These are phyloP conservation scores for Dicyrtomina minuta DNA, from an alignment of 2,888 invertebrate species.

Conservation along the genomic window DNA sequence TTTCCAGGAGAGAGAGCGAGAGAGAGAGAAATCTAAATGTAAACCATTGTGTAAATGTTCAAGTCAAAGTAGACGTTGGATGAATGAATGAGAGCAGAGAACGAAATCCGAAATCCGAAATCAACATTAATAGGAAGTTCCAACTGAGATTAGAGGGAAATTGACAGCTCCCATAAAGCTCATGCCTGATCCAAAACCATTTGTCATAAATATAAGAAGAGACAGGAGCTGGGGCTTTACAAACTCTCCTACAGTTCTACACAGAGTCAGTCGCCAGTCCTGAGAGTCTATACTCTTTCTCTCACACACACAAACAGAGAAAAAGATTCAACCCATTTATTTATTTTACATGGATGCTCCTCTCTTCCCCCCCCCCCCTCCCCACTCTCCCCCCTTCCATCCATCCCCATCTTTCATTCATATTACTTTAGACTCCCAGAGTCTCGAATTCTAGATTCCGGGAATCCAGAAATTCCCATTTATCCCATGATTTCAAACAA, in stretches of 20 bases:
- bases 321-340: no score
- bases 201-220: slow-evolving; percentile 23
- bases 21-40: no score
- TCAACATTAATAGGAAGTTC: slow-evolving; percentile 20
- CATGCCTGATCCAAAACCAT: slow-evolving; percentile 10
- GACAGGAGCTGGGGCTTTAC: no score
- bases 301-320: not conserved
- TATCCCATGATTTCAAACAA: slow-evolving; percentile 19
- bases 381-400: not conserved
- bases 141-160: slow-evolving; percentile 13
- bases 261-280: not conserved
- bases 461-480: no score
- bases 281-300: not conserved
- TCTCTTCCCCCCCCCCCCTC: not conserved
- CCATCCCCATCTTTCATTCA: not conserved
- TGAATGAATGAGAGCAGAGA: not conserved
- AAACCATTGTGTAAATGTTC: no score
- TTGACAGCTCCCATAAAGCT: not conserved
- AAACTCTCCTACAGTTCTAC: not conserved
- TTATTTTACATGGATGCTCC: not conserved
- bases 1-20: not conserved
- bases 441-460: no score
- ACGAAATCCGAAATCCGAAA: no score
- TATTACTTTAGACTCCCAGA: not conserved
- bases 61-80: no score